A percentile compares a stretch with the other conserved stretches of the same genome.
phyloP scores from a whole-genome alignment of 2,888 invertebrate species.

The Brachynemurus nebulosus region DNA sequence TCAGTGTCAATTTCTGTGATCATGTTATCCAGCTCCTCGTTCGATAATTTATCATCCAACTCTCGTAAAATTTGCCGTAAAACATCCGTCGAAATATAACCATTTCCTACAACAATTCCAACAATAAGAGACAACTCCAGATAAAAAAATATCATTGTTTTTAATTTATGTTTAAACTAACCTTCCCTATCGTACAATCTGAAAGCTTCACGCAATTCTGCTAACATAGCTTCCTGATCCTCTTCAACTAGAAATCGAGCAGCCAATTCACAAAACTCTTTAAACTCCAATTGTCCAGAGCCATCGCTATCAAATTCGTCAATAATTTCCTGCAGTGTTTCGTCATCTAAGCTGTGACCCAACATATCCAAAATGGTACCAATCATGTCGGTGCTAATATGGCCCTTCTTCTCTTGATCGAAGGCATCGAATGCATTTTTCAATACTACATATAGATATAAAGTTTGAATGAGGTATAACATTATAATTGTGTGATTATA shows the following conservation, averaged over 20 bases:
- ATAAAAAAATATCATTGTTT: neutral
- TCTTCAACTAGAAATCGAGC: slow-evolving; percentile 77
- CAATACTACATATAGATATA: slow-evolving; percentile 45
- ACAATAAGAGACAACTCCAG: no score
- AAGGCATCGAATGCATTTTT: slow-evolving; percentile 86
- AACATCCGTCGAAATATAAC: slow-evolving; percentile 78
- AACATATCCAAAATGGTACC: slow-evolving; percentile 79
- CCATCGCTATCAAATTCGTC: slow-evolving; percentile 75
- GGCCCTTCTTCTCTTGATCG: slow-evolving; percentile 74
- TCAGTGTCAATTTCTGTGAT: slow-evolving; percentile 93
- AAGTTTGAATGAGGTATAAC: no score
- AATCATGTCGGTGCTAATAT: slow-evolving; percentile 70
- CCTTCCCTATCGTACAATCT: slow-evolving; percentile 90
- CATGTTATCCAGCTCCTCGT: slow-evolving; percentile 84
- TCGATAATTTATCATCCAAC: slow-evolving; percentile 78
- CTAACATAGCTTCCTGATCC: slow-evolving; percentile 77
- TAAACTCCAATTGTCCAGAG: slow-evolving; percentile 76
- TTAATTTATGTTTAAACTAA: slow-evolving; percentile 11
- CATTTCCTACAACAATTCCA: slow-evolving; percentile 68
- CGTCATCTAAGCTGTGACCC: slow-evolving; percentile 71
- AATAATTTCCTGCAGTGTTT: slow-evolving; percentile 64
- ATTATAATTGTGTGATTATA: no score
- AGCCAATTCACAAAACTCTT: slow-evolving; percentile 75
- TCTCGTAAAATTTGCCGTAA: slow-evolving; percentile 83
- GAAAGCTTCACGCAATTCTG: slow-evolving; percentile 89